phyloP scores from a whole-genome alignment of 2,113 vertebrate genomes.

The Melanerpes formicivorus region DNA sequence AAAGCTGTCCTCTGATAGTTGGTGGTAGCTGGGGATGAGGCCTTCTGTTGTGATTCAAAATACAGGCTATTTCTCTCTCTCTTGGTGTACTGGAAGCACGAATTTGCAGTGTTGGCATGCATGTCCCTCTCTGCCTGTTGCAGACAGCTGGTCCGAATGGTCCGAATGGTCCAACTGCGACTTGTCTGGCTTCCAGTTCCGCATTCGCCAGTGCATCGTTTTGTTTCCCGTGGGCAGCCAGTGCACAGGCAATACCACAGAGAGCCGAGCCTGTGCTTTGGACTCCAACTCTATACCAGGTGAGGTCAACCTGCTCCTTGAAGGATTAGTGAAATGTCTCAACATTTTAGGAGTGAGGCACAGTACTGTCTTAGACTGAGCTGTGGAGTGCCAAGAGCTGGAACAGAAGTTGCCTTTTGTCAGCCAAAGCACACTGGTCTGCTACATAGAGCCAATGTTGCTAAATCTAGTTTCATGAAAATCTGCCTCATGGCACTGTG shows the following conservation, averaged over 20 bases:
- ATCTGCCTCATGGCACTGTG: neutral
- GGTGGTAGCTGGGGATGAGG: neutral
- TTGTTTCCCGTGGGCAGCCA: slow-evolving; percentile 91
- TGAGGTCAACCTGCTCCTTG: slow-evolving; percentile 43
- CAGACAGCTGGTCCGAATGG: slow-evolving; percentile 98
- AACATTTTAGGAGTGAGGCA: fast-evolving
- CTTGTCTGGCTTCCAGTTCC: slow-evolving; percentile 81
- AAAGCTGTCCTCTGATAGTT: neutral
- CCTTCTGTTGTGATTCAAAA: neutral
- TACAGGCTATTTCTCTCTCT: neutral
- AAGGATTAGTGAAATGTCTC: neutral
- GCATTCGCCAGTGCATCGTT: slow-evolving; percentile 86
- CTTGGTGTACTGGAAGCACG: fast-evolving
- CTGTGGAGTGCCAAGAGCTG: neutral
- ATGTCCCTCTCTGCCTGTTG: neutral
- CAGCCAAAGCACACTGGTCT: neutral
- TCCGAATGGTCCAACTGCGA: slow-evolving; percentile 92
- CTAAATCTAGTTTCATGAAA: neutral
- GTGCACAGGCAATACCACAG: slow-evolving; percentile 89
- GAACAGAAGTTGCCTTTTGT: neutral
- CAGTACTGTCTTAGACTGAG: too few relatives aligned
- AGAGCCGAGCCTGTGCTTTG: slow-evolving; percentile 82
- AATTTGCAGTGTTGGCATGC: neutral
- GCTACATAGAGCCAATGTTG: fast-evolving
- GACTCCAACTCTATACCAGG: slow-evolving; percentile 95